Evolutionary conservation across 2,888 invertebrate species (phyloP), one percentile per base, ranked within the genome.

Genomic region (Prenolepis imparis): DNA sequence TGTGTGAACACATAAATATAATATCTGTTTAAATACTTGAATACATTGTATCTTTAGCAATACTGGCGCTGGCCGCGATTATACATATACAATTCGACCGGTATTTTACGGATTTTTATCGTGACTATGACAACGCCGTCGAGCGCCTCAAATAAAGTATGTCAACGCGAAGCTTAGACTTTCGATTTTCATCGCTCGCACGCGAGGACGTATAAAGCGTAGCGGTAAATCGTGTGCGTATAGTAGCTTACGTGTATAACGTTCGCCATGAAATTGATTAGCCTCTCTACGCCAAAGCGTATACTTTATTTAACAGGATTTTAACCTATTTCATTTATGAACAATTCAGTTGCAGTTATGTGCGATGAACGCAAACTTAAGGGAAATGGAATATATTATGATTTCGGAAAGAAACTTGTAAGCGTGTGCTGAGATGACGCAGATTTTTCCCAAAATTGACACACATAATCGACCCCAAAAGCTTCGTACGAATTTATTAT

Each of bases 131-230:
- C 36, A 75, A 36, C 21, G n/a, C 36, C 36, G 4, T 39, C 39
- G 39, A 39, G 39, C 55, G 24, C 3, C 36, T 66, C 11, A 52
- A 73, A 44, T 61, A 44, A 75, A 75, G 18, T 39, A 24, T 39
- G 9, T 66, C 64, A 74, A 75, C 61, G n/a, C 11, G 15, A 63
- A 63, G n/a, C 24, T 66, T 66, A 24, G 52, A 66, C 39, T 66
- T 39, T 39, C 75, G 63, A 75, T 75, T 75, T 75, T 55, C 66
- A 41, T 66, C 28, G 63, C 63, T 63, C 63, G 44, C 63, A 48
- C 32, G 36, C 74, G 36, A 75, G 52, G 28, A 75, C 18, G 21
- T 36, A 52, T 52, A 59, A 59, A 6, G 24, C 72, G 24, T 57
- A 55, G 57, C 70, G 32, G 55, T 36, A 39, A 52, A 24, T 77